Evolutionary conservation across 2,888 invertebrate genomes (phyloP), one percentile per base, ranked within the genome.

Genomic region (Plagodis dolabraria): DNA sequence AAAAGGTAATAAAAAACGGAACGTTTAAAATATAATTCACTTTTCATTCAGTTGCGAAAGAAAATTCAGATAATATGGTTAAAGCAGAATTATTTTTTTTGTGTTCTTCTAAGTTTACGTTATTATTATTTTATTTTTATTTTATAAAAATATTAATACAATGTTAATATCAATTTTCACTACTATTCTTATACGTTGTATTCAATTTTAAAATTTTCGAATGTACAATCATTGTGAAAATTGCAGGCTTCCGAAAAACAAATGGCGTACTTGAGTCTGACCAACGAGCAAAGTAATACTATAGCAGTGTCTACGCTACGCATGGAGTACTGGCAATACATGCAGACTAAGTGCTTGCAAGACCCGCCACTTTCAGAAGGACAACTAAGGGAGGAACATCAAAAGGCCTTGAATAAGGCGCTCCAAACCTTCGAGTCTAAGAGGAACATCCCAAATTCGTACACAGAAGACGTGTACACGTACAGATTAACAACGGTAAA

Each of bases 301-400:
- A 43, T 43, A 12, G 43, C 8, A 8, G 12, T 12, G 11, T 43
- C 43, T 7, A 7, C 6, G 5, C 12, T 43, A 12, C 7, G 6
- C 12, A 43, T 43, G 43, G 12, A 43, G 43, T 43, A 43, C 43
- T 43, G 43, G 43, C 11, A 43, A 12, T 43, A 43, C 12, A 43
- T 43, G 43, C 43, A 43, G 10, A 7, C 43, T 8, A 43, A 12
- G 12, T 12, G 12, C 43, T 11, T 12, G 6, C 11, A 11, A 0
- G 43, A 43, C 12, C 43, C 43, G 6, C 43, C 43, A 12, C 43
- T 43, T 12, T 11, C 43, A 7, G 43, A 43, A 1, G 12, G 11
- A 43, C 11, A 43, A 12, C 12, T 43, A 6, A 43, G 5, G 8
- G 12, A 11, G 0, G 43, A 11, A 12, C 43, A 43, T 43, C 11